Evolutionary conservation across 2,888 invertebrate genomes (phyloP), one percentile per base, ranked within the genome.

Genomic region (Trissoscelio sp.): DNA sequence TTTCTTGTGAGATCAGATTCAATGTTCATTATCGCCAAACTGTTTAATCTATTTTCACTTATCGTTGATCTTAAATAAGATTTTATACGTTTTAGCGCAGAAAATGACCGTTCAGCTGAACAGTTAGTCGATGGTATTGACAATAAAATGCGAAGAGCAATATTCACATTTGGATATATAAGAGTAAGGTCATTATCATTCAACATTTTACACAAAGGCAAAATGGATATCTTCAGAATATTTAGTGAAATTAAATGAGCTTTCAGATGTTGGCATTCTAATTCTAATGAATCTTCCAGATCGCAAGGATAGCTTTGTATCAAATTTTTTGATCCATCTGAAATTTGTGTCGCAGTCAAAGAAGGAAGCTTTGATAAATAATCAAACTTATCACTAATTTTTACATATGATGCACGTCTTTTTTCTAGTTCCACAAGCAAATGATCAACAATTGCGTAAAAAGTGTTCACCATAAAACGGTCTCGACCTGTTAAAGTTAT

Each of bases 171-270:
- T 14, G 78, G 74, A 72, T 81, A 83, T 5, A 83, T 34, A 14
- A 57, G 16, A 4, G 11, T 11, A 37, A 70, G 67, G 24, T 60
- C 24, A n/a, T 77, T 72, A 42, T 72, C 11, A 12, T 66, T 39
- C 14, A 39, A 11, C 14, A 39, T 14, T 39, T n/a, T 12, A 39
- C 14, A 14, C 6, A 39, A 14, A 2, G 6, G 12, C 2, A 6
- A 14, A 14, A 39, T 39, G 2, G 62, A 90, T 92, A 9, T 0
- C 94, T 93, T 83, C 70, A 14, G 7, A 24, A 12, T 7, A 28
- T 51, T 53, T 3, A 20, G 42, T 4, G 51, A 5, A 55, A 12
- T 55, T 11, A 62, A 53, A 31, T 60, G 34, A 60, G 51, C 60
- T 60, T 60, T 72, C 7, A 72, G n/a, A 51, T 72, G 58, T 18